Conservation (phyloP, 2,888 invertebrate species). For the Allophyes oxyacanthae region DNA sequence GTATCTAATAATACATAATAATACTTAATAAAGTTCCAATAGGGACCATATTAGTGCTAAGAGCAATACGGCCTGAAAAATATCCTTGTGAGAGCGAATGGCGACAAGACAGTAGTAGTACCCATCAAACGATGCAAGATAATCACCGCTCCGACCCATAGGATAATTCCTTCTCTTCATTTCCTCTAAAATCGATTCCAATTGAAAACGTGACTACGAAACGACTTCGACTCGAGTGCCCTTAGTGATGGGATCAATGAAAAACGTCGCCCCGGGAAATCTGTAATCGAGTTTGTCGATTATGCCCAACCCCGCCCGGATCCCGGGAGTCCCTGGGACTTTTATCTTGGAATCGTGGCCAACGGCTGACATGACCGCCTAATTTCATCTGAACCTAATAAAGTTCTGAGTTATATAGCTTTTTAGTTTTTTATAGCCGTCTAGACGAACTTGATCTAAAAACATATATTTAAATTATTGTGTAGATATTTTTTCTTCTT, state of each 20-base stretch:
- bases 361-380: conserved; percentile 59
- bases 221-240: conserved; percentile 61
- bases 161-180: conserved; percentile 10
- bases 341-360: conserved; percentile 69
- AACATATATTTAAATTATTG: too few relatives aligned
- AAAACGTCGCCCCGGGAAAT: conserved; percentile 78
- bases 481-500: too few relatives aligned
- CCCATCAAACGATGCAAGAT: conserved; percentile 14
- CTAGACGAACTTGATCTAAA: too few relatives aligned
- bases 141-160: conserved; percentile 6
- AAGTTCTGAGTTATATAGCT: conserved; percentile 21
- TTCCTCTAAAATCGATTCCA: conserved; percentile 40
- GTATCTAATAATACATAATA: too few relatives aligned
- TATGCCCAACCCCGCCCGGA: conserved; percentile 70
- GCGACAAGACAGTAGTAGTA: too few relatives aligned
- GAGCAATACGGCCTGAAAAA: too few relatives aligned
- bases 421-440: conserved; percentile 1
- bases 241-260: conserved; percentile 71
- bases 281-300: conserved; percentile 84
- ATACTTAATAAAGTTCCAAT: too few relatives aligned
- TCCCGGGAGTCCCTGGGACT: conserved; percentile 59
- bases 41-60: too few relatives aligned
- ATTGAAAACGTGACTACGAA: conserved; percentile 53
- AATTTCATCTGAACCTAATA: conserved; percentile 45
- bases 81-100: too few relatives aligned